These are phyloP conservation scores for Cherax quadricarinatus DNA, from an alignment of 1,140 invertebrate species.

Conservation along the genomic window DNA sequence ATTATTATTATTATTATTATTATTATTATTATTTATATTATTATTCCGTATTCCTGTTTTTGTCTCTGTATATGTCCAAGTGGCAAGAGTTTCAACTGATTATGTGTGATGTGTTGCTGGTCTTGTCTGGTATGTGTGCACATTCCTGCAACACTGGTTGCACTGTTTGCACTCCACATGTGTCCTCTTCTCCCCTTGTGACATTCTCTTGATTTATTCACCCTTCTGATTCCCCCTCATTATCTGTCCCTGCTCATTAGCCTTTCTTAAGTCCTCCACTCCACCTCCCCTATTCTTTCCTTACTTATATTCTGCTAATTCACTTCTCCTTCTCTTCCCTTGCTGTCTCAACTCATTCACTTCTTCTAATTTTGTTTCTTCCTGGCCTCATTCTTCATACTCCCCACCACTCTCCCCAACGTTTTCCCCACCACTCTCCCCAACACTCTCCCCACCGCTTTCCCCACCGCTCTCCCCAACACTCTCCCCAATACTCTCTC, in stretches of 20 bases:
- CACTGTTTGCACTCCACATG: not conserved
- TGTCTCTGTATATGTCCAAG: too few relatives aligned
- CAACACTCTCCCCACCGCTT: not conserved
- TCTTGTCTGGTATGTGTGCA: too few relatives aligned
- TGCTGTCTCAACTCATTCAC: not conserved
- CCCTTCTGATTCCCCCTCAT: not conserved
- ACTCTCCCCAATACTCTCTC: not conserved
- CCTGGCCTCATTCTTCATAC: not conserved
- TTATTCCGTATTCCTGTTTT: too few relatives aligned
- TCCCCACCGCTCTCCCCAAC: not conserved
- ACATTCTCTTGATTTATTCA: constrained; percentile 11
- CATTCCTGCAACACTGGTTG: too few relatives aligned
- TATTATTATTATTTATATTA: too few relatives aligned
- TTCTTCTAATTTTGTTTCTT: not conserved
- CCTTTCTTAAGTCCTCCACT: not conserved
- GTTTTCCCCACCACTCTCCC: not conserved
- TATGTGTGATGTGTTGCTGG: too few relatives aligned
- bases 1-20: too few relatives aligned
- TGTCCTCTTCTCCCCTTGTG: not conserved
- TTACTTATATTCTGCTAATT: not conserved
- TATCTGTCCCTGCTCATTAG: not conserved
- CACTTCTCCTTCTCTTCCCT: not conserved
- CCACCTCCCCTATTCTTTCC: not conserved
- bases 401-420: not conserved
- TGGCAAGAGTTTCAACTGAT: too few relatives aligned